phyloP scores from a whole-genome alignment of 2,113 vertebrate species.

The Uria aalge region DNA sequence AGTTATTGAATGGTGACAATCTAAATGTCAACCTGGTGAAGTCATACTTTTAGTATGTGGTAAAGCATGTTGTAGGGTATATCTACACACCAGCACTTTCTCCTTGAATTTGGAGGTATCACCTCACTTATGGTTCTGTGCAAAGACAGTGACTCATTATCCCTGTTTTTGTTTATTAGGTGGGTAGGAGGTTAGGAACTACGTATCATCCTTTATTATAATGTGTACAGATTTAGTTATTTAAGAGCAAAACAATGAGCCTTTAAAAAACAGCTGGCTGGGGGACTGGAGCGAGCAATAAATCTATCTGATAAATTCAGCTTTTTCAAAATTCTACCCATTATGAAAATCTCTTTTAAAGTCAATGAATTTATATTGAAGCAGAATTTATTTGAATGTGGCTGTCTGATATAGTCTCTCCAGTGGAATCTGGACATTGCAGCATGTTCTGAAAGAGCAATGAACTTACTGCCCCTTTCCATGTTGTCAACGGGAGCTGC shows the following conservation, averaged over 20 bases:
- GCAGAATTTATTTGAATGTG: neutral
- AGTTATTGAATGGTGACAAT: neutral
- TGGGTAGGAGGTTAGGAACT: neutral
- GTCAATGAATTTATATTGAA: conserved; percentile 21
- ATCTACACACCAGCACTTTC: neutral
- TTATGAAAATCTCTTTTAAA: conserved; percentile 17
- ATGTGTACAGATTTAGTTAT: neutral
- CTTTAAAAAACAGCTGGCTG: neutral
- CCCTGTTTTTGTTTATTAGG: neutral
- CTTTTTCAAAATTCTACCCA: neutral
- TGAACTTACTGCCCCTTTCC: neutral
- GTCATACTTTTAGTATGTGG: neutral
- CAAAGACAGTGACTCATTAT: neutral
- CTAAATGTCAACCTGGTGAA: neutral
- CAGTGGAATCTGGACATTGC: neutral
- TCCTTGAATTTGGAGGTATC: neutral
- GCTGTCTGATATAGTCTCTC: neutral
- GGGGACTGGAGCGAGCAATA: neutral
- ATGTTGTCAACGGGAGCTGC: neutral
- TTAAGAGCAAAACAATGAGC: neutral
- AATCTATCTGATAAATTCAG: neutral
- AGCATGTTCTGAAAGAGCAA: neutral
- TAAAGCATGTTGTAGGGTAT: neutral
- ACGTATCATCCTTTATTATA: neutral
- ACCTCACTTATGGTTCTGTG: neutral